Evolutionary conservation across 2,113 vertebrate species (phyloP), one percentile per base, ranked within the genome.

Genomic region (Enhydra lutris): DNA sequence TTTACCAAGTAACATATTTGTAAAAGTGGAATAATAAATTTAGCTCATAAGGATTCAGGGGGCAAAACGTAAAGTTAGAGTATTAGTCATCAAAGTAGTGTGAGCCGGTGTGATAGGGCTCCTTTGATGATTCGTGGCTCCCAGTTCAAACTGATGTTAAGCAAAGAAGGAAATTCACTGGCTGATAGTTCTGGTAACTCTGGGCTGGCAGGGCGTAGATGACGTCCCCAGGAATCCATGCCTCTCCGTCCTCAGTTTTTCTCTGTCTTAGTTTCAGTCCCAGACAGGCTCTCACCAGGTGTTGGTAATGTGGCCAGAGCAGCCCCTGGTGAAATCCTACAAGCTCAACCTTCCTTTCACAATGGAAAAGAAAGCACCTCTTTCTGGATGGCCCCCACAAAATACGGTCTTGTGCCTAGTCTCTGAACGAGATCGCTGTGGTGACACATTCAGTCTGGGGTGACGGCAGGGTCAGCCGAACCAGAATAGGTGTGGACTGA

Each of bases 11-110:
- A 73, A 83, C 7, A 3, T 26, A n/a, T 36, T 63, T 67, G 31
- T 52, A 59, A 95, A 91, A 95, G 82, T 65, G 71, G 87, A 76
- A 76, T 45, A 55, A 61, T 94, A 52, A 29, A 71, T 93, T 71
- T 88, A 50, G 31, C 26, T 39, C 71, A 65, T 39, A 42, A 57
- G 31, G 45, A 93, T 65, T 94, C 26, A 29, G 42, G 31, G 63
- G 63, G 21, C 61, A 61, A 85, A 91, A 69, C 84, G 36, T 21
- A 63, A 31, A 82, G 34, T 34, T 21, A 73, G 45, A 74, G 20
- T n/a, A 42, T 65, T 73, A 65, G 61, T 65, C 71, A 50, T 73
- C 55, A 81, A 29, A 42, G 74, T 13, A 76, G 76, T 24, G 13
- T 59, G 69, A 59, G 31, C 26, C 18, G 69, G 29, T 71, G 0